Evolutionary conservation across 2,113 vertebrate species (phyloP), one percentile per base, ranked within the genome.

Genomic region (Nematolebias whitei): DNA sequence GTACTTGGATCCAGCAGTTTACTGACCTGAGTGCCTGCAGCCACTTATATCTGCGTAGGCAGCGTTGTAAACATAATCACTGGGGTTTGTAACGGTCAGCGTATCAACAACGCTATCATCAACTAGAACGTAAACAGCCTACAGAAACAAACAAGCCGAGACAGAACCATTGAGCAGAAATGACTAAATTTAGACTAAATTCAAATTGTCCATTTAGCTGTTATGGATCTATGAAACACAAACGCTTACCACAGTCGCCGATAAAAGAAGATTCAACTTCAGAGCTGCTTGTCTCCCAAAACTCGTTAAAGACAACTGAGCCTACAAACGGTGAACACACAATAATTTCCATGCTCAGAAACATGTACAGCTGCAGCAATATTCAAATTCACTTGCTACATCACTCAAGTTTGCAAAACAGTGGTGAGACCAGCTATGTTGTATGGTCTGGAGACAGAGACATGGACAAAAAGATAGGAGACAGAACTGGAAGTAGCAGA

Each of bases 21-120:
- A 45, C 22, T 18, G 19, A 72, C 69, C 70, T 45, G 53, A 56
- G 18, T 58, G 1, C 35, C 61, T 0, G 54, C 61, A 72, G 23
- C 61, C 61, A 16, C 61, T 72, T 39, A 43, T 12, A 18, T 72
- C 70, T 22, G 55, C 2, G 35, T 16, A 71, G 14, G 2, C 24
- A 23, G 12, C 7, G 7, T 11, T 6, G 23, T 12, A 16, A 0
- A 19, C 40, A 13, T 51, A 32, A 12, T 2, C 47, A 15, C 54
- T 45, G 29, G 10, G 19, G 0, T n/a, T 22, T 2, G 8, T 32
- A n/a, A 47, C n/a, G 4, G 2, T 49, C 23, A 57, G 12, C 2
- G 16, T 18, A 10, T 45, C 6, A 1, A n/a, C 40, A 7, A 26
- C 1, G 53, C 24, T 16, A 5, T 61, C 47, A 9, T 24, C 5